Base-by-base conservation (phyloP, 2,113 vertebrate genomes). In the Hucho hucho region DNA sequence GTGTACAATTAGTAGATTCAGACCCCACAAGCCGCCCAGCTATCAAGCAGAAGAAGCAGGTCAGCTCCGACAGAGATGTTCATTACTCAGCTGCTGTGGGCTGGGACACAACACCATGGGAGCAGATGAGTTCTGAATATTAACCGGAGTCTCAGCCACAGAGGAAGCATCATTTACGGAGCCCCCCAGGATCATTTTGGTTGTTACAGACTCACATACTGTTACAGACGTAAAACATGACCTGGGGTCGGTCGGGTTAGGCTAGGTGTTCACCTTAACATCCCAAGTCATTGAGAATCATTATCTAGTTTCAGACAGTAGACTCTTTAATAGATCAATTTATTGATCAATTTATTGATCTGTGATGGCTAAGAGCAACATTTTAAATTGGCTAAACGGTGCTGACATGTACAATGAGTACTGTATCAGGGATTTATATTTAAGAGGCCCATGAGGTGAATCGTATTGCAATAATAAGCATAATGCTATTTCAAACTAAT, bases 91-190 rank as follows among this genome's bases (percentile, higher is more conserved):
- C 56, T 24, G 63, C 74, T 64, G 74, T 67, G 37, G 71, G 66
- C 68, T 61, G 70, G 61, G 68, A 67, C 72, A 75, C 72, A 58
- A 64, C 76, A 69, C 74, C 67, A 72, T 22, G 46, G 69, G 61
- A 73, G 74, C 26, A 77, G 81, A 84, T 77, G 64, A 83, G 71
- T 53, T 74, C 68, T 43, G 77, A 79, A 86, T 83, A 86, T 85
- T 76, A 81, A 70, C 67, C 49, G 46, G 63, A 32, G 79, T 75
- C 75, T 81, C 81, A 71, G 72, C 58, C 76, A 76, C 25, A 20
- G 72, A 69, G 82, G 77, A 78, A 75, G 79, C 72, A 79, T 47
- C 73, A 63, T 83, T 82, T 82, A 84, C 75, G 58, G 76, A 78
- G 68, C 80, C 69, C 24, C 73, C 28, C 74, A 16, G 75, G 75